Percentiles rank a stretch among this genome's conserved stretches.
Evolutionary conservation across 2,888 invertebrate genomes (phyloP).

Genomic region (Drosophila mimetica): DNA sequence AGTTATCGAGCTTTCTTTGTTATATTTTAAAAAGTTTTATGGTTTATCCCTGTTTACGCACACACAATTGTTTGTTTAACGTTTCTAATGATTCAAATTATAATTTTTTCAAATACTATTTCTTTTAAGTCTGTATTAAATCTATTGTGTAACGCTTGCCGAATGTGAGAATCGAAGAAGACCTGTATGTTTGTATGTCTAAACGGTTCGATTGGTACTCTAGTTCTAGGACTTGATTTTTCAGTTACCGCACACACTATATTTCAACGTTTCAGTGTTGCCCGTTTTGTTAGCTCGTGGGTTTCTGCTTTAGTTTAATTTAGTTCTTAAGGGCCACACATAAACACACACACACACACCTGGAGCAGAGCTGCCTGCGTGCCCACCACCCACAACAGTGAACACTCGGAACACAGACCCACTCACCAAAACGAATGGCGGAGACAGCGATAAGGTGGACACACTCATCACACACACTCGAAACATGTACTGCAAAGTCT

Average conservation of each 20-base stretch:
- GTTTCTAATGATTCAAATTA: neutral
- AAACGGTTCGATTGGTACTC: conserved; percentile 44
- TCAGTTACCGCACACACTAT: conserved; percentile 30
- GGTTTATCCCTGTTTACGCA: neutral
- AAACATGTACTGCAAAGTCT: conserved; percentile 44
- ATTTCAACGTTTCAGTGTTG: conserved; percentile 43
- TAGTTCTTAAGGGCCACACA: conserved; percentile 67
- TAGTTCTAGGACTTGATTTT: conserved; percentile 40
- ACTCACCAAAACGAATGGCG: conserved; percentile 1
- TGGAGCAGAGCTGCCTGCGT: conserved; percentile 59
- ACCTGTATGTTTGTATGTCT: conserved; percentile 27
- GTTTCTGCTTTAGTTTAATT: conserved; percentile 67
- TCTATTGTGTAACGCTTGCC: neutral
- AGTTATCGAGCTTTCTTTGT: neutral
- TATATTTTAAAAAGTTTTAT: neutral
- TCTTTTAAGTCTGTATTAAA: too few species aligned
- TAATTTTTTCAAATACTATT: neutral
- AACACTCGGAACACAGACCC: conserved; percentile 20
- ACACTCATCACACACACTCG: conserved; percentile 50
- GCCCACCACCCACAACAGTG: conserved; percentile 15
- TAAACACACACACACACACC: too few species aligned
- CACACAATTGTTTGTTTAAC: neutral
- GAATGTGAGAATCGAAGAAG: conserved; percentile 7
- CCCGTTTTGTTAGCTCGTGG: conserved; percentile 29
- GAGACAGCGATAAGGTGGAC: conserved; percentile 10